Conservation (phyloP, 2,113 vertebrate genomes). For the Malurus melanocephalus region DNA sequence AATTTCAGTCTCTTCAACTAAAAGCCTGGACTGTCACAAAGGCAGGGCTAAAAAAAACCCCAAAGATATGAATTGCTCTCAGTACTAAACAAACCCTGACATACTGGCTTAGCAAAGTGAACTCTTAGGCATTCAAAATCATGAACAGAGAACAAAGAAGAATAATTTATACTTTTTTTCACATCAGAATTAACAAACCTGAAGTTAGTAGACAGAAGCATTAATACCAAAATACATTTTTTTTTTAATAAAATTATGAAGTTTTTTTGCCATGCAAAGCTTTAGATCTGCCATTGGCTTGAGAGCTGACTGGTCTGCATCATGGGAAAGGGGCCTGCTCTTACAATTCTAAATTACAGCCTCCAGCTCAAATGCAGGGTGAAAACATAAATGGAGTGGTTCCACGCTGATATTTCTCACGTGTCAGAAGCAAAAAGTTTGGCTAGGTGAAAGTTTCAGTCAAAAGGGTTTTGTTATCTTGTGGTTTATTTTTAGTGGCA, state of each 20-base stretch:
- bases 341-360: neutral
- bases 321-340: neutral
- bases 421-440: neutral
- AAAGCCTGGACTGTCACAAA: neutral
- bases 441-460: neutral
- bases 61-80: neutral
- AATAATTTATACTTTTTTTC: neutral
- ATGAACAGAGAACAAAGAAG: neutral
- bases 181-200: neutral
- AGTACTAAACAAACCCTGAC: neutral
- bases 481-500: neutral
- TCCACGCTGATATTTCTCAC: neutral
- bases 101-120: neutral
- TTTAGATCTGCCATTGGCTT: neutral
- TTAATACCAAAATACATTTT: neutral
- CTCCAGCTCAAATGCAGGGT: neutral
- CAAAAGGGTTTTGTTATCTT: neutral
- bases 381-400: neutral
- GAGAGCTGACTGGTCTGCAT: neutral
- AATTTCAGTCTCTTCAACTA: neutral
- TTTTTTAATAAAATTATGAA: neutral
- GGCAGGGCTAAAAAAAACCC: fast-evolving
- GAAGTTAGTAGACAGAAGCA: neutral
- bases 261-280: neutral
- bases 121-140: neutral